Conservation (phyloP, 1,140 invertebrate genomes). For the Papilio polytes region DNA sequence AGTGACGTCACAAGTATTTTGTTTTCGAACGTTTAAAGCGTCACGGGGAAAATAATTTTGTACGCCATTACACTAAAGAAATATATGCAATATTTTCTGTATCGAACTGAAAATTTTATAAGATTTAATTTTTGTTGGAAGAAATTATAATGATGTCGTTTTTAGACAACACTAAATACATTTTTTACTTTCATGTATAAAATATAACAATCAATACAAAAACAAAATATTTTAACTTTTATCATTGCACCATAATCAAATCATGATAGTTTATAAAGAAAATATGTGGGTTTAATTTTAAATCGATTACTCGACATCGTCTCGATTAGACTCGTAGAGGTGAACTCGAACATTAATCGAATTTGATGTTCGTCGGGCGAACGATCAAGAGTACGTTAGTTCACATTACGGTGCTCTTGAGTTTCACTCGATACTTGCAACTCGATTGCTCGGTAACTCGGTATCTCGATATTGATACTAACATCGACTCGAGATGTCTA, state of each 20-base stretch:
- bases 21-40: conserved; percentile 12
- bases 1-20: conserved; percentile 26
- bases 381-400: conserved; percentile 70
- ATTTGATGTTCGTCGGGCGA: conserved; percentile 64
- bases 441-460: conserved; percentile 63
- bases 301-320: conserved; percentile 62
- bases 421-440: conserved; percentile 63
- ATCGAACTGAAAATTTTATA: too few species aligned
- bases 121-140: background rate
- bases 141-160: background rate
- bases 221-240: too few species aligned
- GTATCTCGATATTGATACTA: conserved; percentile 27
- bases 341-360: conserved; percentile 70
- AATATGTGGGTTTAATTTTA: conserved; percentile 17
- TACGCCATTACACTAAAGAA: background rate
- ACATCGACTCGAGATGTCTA: conserved; percentile 65
- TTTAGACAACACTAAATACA: background rate
- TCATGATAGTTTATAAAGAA: background rate
- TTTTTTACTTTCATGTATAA: background rate
- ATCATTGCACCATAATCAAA: background rate
- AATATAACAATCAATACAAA: background rate
- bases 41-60: conserved; percentile 1
- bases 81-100: background rate
- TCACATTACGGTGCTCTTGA: conserved; percentile 66
- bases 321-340: conserved; percentile 55